Conservation (phyloP, 2,113 vertebrate genomes). For the Ceyx margarethae region DNA sequence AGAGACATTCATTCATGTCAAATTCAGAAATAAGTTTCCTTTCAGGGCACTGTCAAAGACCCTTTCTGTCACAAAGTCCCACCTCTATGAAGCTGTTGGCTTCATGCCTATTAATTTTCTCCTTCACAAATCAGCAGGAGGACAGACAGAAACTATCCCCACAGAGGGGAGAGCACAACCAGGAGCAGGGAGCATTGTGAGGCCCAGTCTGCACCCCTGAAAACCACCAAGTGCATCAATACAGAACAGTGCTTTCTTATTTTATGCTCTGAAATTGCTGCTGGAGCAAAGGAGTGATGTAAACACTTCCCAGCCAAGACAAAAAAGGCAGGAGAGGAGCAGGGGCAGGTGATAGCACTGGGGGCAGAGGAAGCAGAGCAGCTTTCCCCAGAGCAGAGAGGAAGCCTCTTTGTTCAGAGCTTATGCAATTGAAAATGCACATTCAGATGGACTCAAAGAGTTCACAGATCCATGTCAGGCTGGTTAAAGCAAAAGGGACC, state of each 20-base stretch:
- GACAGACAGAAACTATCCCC: neutral
- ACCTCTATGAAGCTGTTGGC: conserved; percentile 15
- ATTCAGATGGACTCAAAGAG: neutral
- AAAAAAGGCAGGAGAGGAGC: neutral
- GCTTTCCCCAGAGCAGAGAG: neutral
- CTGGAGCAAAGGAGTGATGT: neutral
- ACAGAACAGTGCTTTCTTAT: fast-evolving
- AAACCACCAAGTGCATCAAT: neutral
- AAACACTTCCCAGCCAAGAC: neutral
- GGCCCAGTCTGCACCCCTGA: neutral
- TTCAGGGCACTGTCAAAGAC: neutral
- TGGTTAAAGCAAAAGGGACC: neutral
- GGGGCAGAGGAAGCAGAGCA: neutral
- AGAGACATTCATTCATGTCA: conserved; percentile 38
- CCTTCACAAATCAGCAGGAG: conserved; percentile 36
- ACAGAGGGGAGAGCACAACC: neutral
- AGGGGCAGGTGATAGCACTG: fast-evolving
- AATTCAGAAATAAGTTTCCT: conserved; percentile 56
- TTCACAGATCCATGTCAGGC: neutral
- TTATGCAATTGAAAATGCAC: neutral
- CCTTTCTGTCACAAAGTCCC: neutral
- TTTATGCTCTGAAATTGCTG: neutral
- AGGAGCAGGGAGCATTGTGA: neutral
- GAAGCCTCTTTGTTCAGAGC: neutral
- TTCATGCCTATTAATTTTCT: conserved; percentile 51